A percentile compares a stretch with the other conserved stretches of the same genome.
Evolutionary conservation across 2,113 vertebrate genomes (phyloP).

Genomic region (Haemorhous mexicanus): DNA sequence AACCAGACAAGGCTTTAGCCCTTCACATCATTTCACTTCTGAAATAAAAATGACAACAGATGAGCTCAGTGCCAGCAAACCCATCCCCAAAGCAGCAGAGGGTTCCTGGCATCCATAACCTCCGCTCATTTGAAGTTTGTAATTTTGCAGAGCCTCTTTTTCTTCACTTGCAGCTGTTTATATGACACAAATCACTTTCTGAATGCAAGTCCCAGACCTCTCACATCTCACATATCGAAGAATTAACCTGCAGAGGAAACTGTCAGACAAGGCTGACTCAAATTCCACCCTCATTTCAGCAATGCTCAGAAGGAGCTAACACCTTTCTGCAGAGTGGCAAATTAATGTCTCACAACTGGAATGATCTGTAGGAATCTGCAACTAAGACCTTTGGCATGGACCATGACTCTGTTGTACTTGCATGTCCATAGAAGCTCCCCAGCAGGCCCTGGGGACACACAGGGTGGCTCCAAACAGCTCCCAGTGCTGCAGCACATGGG

Average conservation of each 20-base stretch:
- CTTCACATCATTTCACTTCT: not conserved
- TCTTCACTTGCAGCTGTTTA: slow-evolving; percentile 8
- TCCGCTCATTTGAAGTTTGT: not conserved
- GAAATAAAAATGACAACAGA: not conserved
- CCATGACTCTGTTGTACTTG: not conserved
- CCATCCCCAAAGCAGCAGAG: not conserved
- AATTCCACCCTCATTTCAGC: not conserved
- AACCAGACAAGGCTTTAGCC: not conserved
- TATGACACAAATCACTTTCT: not conserved
- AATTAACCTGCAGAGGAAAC: slow-evolving; percentile 29
- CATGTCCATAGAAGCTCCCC: not conserved
- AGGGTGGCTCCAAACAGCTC: not conserved
- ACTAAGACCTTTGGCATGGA: not conserved
- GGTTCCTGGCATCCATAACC: not conserved
- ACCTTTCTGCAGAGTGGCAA: not conserved
- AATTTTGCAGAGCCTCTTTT: not conserved
- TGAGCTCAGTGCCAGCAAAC: not conserved
- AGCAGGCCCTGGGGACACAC: not conserved
- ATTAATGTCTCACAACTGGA: not conserved
- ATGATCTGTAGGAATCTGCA: not conserved
- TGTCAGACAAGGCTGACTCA: not conserved
- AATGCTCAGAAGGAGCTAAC: not conserved
- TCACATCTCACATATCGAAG: not conserved
- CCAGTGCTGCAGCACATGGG: fast-evolving
- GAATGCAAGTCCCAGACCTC: slow-evolving; percentile 18